phyloP scores from a whole-genome alignment of 37 sponge, comb jelly and placozoan genomes.

The Amphimedon queenslandica region DNA sequence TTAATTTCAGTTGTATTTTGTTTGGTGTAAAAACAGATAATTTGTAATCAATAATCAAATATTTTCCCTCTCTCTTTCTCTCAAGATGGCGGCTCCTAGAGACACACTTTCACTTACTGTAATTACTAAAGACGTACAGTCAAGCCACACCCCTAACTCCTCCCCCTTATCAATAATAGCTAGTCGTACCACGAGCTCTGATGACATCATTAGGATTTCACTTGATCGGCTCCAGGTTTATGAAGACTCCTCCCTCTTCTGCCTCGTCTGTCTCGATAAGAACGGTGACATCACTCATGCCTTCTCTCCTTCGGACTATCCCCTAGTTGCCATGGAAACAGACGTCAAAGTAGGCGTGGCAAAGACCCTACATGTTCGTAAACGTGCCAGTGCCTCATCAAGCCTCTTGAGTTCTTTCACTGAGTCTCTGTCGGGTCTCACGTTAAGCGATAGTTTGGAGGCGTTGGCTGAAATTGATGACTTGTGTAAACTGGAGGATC shows the following conservation, averaged over 20 bases:
- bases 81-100: too few species aligned
- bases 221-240: slow-evolving; percentile 58
- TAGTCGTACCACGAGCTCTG: slow-evolving; percentile 7
- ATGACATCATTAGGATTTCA: slow-evolving; percentile 46
- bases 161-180: too few species aligned
- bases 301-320: not conserved
- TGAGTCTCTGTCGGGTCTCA: not conserved
- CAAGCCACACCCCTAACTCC: too few species aligned
- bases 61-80: too few species aligned
- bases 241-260: slow-evolving; percentile 63
- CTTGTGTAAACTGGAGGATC: slow-evolving; percentile 73
- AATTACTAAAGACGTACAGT: too few species aligned
- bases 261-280: slow-evolving; percentile 31
- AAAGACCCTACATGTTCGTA: not conserved
- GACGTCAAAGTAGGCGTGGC: too few species aligned
- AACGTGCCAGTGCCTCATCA: not conserved
- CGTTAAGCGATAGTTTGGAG: too few species aligned
- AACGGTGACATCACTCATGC: not conserved
- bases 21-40: too few species aligned
- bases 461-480: slow-evolving; percentile 53
- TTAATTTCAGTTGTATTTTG: too few species aligned
- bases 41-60: too few species aligned
- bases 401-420: not conserved
- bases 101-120: too few species aligned
- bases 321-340: not conserved